These are phyloP conservation scores for Ctenodactylus gundi DNA, from an alignment of 2,113 vertebrate species.

Conservation along the genomic window DNA sequence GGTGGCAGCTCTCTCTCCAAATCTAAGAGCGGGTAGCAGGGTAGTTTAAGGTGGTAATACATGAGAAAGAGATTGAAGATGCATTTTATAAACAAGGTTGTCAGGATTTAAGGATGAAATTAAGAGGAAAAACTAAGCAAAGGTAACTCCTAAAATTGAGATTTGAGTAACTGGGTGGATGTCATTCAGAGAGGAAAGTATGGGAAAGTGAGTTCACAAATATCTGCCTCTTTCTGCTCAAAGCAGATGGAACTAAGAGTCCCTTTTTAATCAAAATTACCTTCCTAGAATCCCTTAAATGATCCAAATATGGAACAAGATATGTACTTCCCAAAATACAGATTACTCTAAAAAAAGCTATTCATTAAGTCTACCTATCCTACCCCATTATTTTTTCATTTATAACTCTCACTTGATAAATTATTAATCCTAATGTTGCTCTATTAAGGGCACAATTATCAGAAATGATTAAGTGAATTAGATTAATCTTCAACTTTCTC, in stretches of 20 bases:
- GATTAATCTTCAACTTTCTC: constrained; percentile 71
- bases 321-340: not conserved
- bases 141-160: not conserved
- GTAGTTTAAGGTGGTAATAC: not conserved
- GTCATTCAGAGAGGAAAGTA: not conserved
- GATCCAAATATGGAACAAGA: not conserved
- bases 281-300: not conserved
- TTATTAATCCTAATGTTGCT: constrained; percentile 81
- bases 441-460: constrained; percentile 76
- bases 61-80: not conserved
- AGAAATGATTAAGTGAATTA: constrained; percentile 82
- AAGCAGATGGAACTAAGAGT: not conserved
- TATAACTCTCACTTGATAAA: constrained; percentile 69
- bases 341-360: not conserved
- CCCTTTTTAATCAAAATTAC: not conserved
- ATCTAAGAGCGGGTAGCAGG: not conserved
- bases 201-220: not conserved
- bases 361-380: not conserved
- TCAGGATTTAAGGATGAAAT: not conserved
- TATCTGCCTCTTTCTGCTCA: not conserved
- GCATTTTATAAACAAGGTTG: not conserved
- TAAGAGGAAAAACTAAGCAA: not conserved
- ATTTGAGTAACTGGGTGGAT: not conserved
- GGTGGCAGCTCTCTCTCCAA: not conserved
- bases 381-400: not conserved